Percentiles rank a stretch among this genome's conserved stretches.
phyloP scores from a whole-genome alignment of 1,140 invertebrate species.

The Portunus trituberculatus region DNA sequence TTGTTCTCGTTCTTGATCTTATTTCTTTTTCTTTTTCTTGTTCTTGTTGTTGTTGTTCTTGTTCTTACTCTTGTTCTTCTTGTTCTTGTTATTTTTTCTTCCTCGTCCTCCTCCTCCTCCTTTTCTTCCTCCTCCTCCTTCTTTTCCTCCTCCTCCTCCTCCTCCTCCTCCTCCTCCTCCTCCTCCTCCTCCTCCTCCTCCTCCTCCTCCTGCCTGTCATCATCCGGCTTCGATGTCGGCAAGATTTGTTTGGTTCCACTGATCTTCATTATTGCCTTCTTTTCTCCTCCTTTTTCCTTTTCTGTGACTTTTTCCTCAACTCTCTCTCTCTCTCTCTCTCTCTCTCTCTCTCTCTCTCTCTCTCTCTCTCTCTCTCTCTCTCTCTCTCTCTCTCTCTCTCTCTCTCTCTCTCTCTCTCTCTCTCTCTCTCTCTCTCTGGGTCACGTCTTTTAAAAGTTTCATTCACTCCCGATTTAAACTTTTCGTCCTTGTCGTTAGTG shows the following conservation, averaged over 20 bases:
- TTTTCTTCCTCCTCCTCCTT: too few species aligned
- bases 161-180: conserved; percentile 27
- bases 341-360: not conserved
- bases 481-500: not conserved
- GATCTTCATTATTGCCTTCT: not conserved
- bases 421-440: not conserved
- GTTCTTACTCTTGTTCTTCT: too few species aligned
- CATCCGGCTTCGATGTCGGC: not conserved
- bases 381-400: conserved; percentile 3
- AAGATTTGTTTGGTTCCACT: not conserved
- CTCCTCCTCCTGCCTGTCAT: not conserved
- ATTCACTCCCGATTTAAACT: not conserved
- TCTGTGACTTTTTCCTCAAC: not conserved
- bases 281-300: not conserved
- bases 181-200: conserved; percentile 16
- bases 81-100: too few species aligned
- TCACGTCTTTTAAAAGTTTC: not conserved
- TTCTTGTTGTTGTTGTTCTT: too few species aligned
- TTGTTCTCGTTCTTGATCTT: not conserved
- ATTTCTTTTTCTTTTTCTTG: not conserved
- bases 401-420: conserved; percentile 1
- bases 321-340: too few species aligned
- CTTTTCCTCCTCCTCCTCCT: not conserved
- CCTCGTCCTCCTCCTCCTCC: too few species aligned
- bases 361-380: not conserved